These are phyloP conservation scores for Marmota monax DNA, from an alignment of 2,113 vertebrate genomes.

Conservation along the genomic window DNA sequence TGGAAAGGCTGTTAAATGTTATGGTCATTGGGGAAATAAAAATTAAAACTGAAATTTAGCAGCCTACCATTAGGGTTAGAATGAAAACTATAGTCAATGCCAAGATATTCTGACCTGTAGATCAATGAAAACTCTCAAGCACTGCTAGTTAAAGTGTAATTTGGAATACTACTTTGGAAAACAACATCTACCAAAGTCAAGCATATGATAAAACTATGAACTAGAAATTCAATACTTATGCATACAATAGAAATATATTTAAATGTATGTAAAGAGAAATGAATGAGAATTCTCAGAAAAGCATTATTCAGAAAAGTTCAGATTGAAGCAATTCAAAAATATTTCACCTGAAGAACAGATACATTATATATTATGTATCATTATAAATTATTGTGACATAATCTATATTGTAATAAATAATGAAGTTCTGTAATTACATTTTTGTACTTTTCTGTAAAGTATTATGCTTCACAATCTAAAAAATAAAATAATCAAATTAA, in stretches of 20 bases:
- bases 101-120: neutral
- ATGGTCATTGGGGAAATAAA: neutral
- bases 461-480: neutral
- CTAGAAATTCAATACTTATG: neutral
- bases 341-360: neutral
- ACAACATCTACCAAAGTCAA: neutral
- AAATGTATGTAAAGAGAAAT: neutral
- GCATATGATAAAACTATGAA: neutral
- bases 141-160: neutral
- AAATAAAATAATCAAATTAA: neutral
- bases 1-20: neutral
- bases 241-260: neutral
- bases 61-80: neutral
- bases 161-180: neutral
- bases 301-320: neutral
- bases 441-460: too few relatives aligned
- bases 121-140: neutral
- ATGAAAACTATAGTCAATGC: neutral
- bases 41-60: neutral
- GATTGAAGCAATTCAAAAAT: neutral
- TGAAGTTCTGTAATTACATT: neutral
- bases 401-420: neutral
- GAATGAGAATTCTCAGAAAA: neutral
- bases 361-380: neutral
- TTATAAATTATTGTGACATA: neutral